Base-by-base conservation (phyloP, 1,140 invertebrate genomes). In the Tetranychus urticae region DNA sequence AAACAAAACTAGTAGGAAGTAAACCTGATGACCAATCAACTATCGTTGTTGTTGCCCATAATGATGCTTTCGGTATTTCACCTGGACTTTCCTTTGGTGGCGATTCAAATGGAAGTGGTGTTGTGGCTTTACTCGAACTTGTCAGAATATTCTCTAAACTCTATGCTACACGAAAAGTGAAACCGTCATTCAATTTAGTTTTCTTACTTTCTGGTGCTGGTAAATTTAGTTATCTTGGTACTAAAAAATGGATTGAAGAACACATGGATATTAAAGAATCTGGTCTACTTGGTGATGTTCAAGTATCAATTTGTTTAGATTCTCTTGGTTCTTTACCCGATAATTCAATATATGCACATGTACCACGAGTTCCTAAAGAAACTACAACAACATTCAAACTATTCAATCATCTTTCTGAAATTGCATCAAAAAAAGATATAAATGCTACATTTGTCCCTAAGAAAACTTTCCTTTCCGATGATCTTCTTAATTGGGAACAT, bases 381-480 rank as follows among this genome's bases (percentile, higher is more conserved):
- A 86, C 82, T 47, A 82, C 83, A 1, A 74, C 83, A 2, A 79
- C 82, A 39, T 77, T 79, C 62, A 69, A 77, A 45, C 85, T 90
- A 70, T 82, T 81, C 56, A 80, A 84, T 71, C 77, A 78, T 14
- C 46, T 66, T 1, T 35, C 59, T 34, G 63, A 63, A 33, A 48
- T 61, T 4, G 57, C 34, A n/a, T 10, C 14, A n/a, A 5, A 14
- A 5, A 37, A 34, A 56, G 50, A 33, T n/a, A 59, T 12, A 1
- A 78, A 76, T 4, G 77, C 90, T 35, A 81, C 87, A 66, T 79
- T 88, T 57, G 77, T 91, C 13, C 91, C 96, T 68, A 96, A 96
- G 72, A 97, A 97, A 76, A 97, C 97, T 65, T 94, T 96, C 76
- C 74, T 97, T n/a, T 88, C 88, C 1, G 88, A 96, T 58, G 86